These are phyloP conservation scores for Natrix natrix DNA, from an alignment of 2,797 vertebrate genomes.

Conservation along the genomic window DNA sequence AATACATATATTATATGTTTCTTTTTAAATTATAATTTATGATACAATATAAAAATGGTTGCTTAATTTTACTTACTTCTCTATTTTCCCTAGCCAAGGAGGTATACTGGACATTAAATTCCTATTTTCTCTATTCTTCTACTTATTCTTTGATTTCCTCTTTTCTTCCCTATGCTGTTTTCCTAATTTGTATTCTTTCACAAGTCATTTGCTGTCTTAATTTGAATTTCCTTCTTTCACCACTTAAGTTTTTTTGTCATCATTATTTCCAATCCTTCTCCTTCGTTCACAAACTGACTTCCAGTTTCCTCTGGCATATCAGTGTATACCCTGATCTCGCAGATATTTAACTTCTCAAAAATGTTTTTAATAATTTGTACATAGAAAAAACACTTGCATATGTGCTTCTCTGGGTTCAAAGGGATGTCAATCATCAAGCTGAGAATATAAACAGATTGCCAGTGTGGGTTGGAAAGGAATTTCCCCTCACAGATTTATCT, in stretches of 20 bases:
- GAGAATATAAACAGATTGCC: slow-evolving; percentile 72
- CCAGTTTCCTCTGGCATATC: slow-evolving; percentile 63
- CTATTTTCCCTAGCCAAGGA: not conserved
- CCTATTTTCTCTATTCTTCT: not conserved
- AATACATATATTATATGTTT: not conserved
- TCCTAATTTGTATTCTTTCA: not conserved
- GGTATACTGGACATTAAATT: not conserved
- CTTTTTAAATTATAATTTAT: slow-evolving; percentile 6
- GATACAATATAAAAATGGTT: not conserved
- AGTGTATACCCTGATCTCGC: slow-evolving; percentile 64
- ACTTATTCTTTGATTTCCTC: not conserved
- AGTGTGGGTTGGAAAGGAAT: slow-evolving; percentile 72
- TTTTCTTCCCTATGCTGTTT: not conserved
- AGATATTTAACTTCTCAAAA: slow-evolving; percentile 48
- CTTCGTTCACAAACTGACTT: slow-evolving; percentile 60
- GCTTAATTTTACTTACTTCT: slow-evolving; percentile 9
- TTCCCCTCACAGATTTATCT: slow-evolving; percentile 63
- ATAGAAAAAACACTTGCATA: slow-evolving; percentile 70
- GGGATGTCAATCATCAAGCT: slow-evolving; percentile 70
- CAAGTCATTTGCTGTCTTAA: slow-evolving; percentile 20
- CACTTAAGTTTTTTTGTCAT: not conserved
- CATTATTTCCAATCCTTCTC: slow-evolving; percentile 55
- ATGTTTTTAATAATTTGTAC: slow-evolving; percentile 55
- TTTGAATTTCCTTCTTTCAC: slow-evolving; percentile 40
- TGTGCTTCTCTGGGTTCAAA: slow-evolving; percentile 70